Evolutionary conservation across 2,888 invertebrate genomes (phyloP), one percentile per base, ranked within the genome.

Genomic region (Drosophila planitibia): DNA sequence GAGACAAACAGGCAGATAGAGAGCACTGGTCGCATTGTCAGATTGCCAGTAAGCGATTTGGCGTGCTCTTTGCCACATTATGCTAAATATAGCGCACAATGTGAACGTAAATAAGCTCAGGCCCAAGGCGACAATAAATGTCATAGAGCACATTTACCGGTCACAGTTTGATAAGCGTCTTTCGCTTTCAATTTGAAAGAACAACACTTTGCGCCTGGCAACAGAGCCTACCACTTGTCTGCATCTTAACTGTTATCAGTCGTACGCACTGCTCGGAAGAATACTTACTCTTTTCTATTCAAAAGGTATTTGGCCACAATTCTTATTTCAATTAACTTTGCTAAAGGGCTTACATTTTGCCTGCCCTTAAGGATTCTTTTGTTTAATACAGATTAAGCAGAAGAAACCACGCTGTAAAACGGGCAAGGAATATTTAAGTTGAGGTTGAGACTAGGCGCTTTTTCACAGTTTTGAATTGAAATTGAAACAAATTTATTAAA

Each of bases 1-100:
- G 5, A 30, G 19, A 37, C 49, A 22, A 30, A 28, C 14, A 37
- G 19, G 28, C 14, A 28, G 47, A 41, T 16, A 37, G 70, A 47
- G 37, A 55, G 53, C 57, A n/a, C 7, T 19, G 54, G 81, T 14
- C 57, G 70, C 63, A 67, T 70, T 70, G 71, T 28, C 30, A 63
- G 71, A 44, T 53, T 70, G 61, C 60, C 65, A 68, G 62, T 71
- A 64, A 81, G 76, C 62, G 68, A 59, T 68, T 73, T 73, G 72
- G 70, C 70, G 64, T 72, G 71, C 88, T 69, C 84, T 83, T 73
- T 78, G 77, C 64, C 44, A 30, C 70, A 75, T 81, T 82, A 83
- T 73, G 75, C 73, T 85, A 82, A 88, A 85, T 79, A 88, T 82
- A 90, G 54, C 69, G 63, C 52, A 67, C 68, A 77, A 60, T 65